Conservation (phyloP, 2,113 vertebrate species). For the Leptocoma aspasia region DNA sequence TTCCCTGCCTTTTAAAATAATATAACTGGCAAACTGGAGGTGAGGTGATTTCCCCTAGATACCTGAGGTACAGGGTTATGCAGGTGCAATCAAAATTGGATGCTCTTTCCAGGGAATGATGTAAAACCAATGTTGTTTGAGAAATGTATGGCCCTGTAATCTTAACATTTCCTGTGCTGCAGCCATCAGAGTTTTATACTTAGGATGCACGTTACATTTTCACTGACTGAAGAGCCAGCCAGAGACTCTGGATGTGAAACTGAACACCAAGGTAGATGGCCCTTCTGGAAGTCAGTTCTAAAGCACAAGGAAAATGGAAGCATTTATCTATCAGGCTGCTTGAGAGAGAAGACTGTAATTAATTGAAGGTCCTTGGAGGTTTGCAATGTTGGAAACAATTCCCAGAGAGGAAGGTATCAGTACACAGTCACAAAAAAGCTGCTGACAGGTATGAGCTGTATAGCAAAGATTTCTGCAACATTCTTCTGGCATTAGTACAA, state of each 20-base stretch:
- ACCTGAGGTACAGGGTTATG: neutral
- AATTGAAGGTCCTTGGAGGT: neutral
- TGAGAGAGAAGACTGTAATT: neutral
- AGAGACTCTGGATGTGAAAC: neutral
- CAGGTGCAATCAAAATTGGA: neutral
- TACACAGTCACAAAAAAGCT: neutral
- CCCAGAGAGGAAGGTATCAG: neutral
- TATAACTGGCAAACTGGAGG: neutral
- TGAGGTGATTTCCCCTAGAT: neutral
- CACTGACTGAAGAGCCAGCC: neutral
- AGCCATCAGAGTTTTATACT: neutral
- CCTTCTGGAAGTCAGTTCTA: neutral
- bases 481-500: neutral
- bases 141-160: neutral
- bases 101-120: neutral
- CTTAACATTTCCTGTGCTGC: neutral
- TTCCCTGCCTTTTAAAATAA: neutral
- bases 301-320: neutral
- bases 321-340: neutral
- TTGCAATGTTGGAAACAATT: neutral
- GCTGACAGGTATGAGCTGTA: neutral
- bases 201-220: neutral
- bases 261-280: neutral
- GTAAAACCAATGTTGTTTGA: neutral
- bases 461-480: neutral